Evolutionary conservation across 1,140 invertebrate species (phyloP), one percentile per base, ranked within the genome.

Genomic region (Drosophila pandora): DNA sequence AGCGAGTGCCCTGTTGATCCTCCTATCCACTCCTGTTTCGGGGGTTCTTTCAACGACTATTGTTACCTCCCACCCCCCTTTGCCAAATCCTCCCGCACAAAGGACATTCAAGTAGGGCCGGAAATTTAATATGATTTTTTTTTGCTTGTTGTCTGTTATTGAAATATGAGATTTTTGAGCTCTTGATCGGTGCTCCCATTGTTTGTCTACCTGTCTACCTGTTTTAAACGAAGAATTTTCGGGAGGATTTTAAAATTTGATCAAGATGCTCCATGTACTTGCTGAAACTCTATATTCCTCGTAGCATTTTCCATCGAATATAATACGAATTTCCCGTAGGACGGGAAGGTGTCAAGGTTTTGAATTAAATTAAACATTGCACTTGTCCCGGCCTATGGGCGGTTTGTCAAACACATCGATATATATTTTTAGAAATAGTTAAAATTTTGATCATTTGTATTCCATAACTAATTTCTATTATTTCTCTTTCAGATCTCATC

Each of bases 361-460:
- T 62, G 61, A 54, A 75, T 73, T 71, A 17, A 79, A 77, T 61
- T 32, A 87, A 91, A 91, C 90, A 91, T 91, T 91, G 90, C 90
- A 91, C 90, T 91, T 91, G 90, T 91, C 90, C 90, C 90, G 90
- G 90, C 90, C 90, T 91, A 91, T 91, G 45, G 72, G 90, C 82
- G 90, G 48, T 89, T 90, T 85, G 39, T 64, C 28, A 45, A 8
- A 57, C 48, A 21, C 65, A 69, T 39, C 65, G n/a, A 3, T 17
- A 2, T 2, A 8, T 10, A 9, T 37, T 54, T 39, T 34, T 2
- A 12, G 10, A n/a, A 17, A 17, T 17, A 17, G 3, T 37, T 37
- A 12, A 4, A 37, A 4, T 4, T 37, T 37, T 12, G 10, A 4
- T 34, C 4, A 37, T 3, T 37, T 37, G 4, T 12, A 37, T 37